These are phyloP conservation scores for Eupithecia pulchellata DNA, from an alignment of 2,888 invertebrate species.

Conservation along the genomic window DNA sequence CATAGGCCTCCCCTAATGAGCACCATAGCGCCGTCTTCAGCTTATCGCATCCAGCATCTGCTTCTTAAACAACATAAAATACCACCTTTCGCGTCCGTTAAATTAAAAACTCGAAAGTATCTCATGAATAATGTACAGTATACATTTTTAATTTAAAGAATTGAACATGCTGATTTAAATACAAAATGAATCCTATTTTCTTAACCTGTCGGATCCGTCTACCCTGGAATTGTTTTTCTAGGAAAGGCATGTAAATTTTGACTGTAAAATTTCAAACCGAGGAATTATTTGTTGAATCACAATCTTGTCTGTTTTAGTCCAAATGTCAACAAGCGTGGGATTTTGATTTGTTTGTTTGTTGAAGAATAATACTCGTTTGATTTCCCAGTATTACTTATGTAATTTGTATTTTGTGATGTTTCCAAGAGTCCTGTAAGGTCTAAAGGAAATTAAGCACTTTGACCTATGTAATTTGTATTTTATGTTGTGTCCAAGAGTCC, in stretches of 20 bases:
- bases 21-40: too few relatives aligned
- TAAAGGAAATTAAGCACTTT: too few relatives aligned
- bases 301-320: neutral
- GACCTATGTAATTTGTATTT: too few relatives aligned
- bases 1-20: too few relatives aligned
- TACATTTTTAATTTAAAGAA: neutral
- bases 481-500: too few relatives aligned
- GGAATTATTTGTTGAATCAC: slow-evolving; percentile 1
- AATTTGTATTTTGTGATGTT: too few relatives aligned
- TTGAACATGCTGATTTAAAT: neutral
- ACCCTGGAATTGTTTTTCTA: slow-evolving; percentile 13
- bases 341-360: neutral
- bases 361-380: neutral
- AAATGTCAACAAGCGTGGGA: neutral
- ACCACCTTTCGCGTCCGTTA: neutral
- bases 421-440: too few relatives aligned
- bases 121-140: neutral
- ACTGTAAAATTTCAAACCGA: slow-evolving; percentile 31
- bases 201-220: neutral
- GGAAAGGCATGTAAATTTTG: slow-evolving; percentile 29
- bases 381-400: too few relatives aligned
- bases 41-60: too few relatives aligned
- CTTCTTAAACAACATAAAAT: too few relatives aligned
- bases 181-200: neutral
- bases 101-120: neutral